phyloP scores from a whole-genome alignment of 2,113 vertebrate genomes.

The Labeo rohita region DNA sequence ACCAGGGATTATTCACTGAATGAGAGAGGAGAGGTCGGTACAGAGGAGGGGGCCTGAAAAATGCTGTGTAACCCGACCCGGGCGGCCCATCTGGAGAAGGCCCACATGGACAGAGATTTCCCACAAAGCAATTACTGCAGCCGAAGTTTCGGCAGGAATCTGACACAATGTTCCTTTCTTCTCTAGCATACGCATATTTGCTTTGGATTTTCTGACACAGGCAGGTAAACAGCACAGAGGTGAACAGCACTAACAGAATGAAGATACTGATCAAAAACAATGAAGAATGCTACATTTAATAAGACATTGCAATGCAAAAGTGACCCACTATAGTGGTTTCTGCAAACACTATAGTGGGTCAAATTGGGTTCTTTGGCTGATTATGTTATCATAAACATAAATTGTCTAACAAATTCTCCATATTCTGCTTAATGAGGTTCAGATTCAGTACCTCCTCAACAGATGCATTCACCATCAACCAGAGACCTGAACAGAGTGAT shows the following conservation, averaged over 20 bases:
- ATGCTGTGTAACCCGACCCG: slow-evolving; percentile 77
- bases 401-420: background rate
- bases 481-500: slow-evolving; percentile 53
- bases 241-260: background rate
- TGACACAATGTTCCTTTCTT: slow-evolving; percentile 50
- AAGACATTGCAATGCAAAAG: background rate
- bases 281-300: background rate
- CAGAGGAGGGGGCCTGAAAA: slow-evolving; percentile 66
- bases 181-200: slow-evolving; percentile 21
- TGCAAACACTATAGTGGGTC: background rate
- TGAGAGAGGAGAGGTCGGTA: slow-evolving; percentile 27
- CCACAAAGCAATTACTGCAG: slow-evolving; percentile 79
- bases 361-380: background rate
- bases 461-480: slow-evolving; percentile 51
- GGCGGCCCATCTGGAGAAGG: slow-evolving; percentile 77
- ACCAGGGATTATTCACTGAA: slow-evolving; percentile 32
- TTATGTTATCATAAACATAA: background rate
- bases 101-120: slow-evolving; percentile 73
- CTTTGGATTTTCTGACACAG: background rate
- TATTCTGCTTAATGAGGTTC: background rate
- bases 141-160: slow-evolving; percentile 62
- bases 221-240: background rate
- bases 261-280: background rate
- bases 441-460: background rate
- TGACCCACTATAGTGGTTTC: no score